These are phyloP conservation scores for Papilio helenus DNA, from an alignment of 1,140 invertebrate genomes.

Conservation along the genomic window DNA sequence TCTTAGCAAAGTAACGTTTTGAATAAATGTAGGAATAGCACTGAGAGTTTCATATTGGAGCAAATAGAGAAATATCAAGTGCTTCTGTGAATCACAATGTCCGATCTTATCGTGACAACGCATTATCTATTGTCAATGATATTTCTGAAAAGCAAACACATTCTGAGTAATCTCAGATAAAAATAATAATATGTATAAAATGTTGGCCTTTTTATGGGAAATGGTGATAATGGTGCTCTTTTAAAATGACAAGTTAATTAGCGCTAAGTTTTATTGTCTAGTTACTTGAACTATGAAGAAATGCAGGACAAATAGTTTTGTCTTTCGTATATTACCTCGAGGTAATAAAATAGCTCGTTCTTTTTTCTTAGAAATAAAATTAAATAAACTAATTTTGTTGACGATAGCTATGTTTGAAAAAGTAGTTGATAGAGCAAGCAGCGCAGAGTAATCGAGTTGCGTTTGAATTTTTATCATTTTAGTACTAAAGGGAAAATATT, in stretches of 20 bases:
- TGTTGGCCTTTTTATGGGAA: neutral
- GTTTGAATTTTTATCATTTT: neutral
- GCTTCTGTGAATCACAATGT: conserved; percentile 4
- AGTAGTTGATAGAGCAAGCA: too few species aligned
- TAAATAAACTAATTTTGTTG: neutral
- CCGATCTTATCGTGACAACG: conserved; percentile 26
- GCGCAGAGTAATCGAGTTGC: too few species aligned
- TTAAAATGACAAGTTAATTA: neutral
- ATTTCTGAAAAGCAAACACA: neutral
- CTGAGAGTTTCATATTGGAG: conserved; percentile 10
- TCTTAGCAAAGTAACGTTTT: neutral
- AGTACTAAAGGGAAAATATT: neutral
- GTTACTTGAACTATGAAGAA: neutral
- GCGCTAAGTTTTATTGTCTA: neutral
- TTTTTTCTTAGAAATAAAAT: neutral
- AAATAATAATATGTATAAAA: neutral
- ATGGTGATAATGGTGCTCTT: neutral
- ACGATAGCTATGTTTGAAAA: too few species aligned
- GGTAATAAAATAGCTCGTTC: neutral
- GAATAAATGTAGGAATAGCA: neutral
- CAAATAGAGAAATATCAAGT: conserved; percentile 12
- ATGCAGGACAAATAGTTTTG: neutral
- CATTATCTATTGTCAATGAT: conserved; percentile 16
- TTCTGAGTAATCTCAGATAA: neutral
- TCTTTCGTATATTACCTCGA: neutral